Conservation (phyloP, 2,888 invertebrate genomes). For the Caenorhabditis macrosperma region DNA sequence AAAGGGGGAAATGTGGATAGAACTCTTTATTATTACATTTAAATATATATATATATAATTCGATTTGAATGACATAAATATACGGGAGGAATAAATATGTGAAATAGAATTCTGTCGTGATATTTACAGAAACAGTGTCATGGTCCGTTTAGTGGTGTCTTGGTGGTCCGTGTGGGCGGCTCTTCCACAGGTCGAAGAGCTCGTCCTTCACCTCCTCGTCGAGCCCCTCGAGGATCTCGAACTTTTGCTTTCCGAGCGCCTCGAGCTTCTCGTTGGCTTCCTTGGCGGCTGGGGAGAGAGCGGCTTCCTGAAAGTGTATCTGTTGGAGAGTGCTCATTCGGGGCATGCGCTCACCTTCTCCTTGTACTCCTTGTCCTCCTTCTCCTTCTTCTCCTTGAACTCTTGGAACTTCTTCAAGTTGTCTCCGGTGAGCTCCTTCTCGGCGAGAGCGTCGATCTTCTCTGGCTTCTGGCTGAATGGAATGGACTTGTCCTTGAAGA, state of each 20-base stretch:
- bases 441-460: constrained; percentile 67
- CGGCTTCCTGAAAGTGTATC: constrained; percentile 51
- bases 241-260: constrained; percentile 66
- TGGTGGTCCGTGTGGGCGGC: constrained; percentile 54
- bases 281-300: constrained; percentile 69
- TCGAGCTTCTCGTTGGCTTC: constrained; percentile 68
- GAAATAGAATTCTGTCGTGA: constrained; percentile 30
- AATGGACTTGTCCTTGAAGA: constrained; percentile 64
- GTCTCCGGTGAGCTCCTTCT: constrained; percentile 67
- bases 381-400: constrained; percentile 65
- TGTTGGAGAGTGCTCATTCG: neutral
- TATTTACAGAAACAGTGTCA: constrained; percentile 33
- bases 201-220: constrained; percentile 62
- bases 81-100: neutral
- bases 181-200: constrained; percentile 64
- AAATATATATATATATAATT: constrained; percentile 29
- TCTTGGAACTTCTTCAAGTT: constrained; percentile 70
- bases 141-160: constrained; percentile 41
- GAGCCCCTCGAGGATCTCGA: constrained; percentile 60
- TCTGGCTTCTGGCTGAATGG: constrained; percentile 59
- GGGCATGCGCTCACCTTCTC: constrained; percentile 44
- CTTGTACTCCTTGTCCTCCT: constrained; percentile 61
- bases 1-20: neutral
- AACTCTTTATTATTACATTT: neutral
- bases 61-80: neutral